Base-by-base conservation (phyloP, 1,140 invertebrate species). In the Philopotamus ludificatus region DNA sequence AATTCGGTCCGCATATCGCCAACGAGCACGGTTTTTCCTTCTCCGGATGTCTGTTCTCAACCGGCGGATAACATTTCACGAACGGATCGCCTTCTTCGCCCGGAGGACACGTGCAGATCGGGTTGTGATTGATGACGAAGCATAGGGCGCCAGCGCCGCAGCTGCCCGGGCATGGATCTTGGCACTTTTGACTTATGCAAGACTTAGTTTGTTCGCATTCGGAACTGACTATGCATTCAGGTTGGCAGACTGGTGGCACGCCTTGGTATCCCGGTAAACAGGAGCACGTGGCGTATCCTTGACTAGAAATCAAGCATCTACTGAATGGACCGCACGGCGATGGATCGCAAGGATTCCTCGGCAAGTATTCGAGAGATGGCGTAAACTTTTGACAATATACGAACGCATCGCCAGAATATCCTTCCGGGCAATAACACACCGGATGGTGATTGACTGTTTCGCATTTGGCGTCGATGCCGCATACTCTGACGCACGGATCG, bases 1-100 rank as follows among this genome's bases (percentile, higher is more conserved):
- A 93, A 77, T 93, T 91, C 10, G 90, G 86, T 54, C 91, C 92
- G 78, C 92, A 94, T 10, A 91, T 90, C 45, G 89, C 90, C 28
- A 90, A 89, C 42, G 83, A 75, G 74, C 92, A 95, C 20, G 90
- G 89, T 77, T 89, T 86, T 70, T 79, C 73, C 10, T 79, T 74
- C 42, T 78, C 74, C 41, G 76, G 76, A 68, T 73, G 73, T 41
- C 78, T 75, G 59, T 77, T 73, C 71, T 71, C 75, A 26, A 80
- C 74, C 21, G 82, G 77, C 41, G 74, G 74, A 51, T 82, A 81
- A 71, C 93, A 94, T 44, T 83, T 85, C 15, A 86, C 81, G 71
- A 92, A 93, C 25, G 92, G 91, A 86, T 94, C 89, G 20, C 92
- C 92, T 65, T 85, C 82, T 73, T 86, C 83, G 34, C 85, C 87